Evolutionary conservation across 2,113 vertebrate species (phyloP), one percentile per base, ranked within the genome.

Genomic region (Bambusicola thoracicus): DNA sequence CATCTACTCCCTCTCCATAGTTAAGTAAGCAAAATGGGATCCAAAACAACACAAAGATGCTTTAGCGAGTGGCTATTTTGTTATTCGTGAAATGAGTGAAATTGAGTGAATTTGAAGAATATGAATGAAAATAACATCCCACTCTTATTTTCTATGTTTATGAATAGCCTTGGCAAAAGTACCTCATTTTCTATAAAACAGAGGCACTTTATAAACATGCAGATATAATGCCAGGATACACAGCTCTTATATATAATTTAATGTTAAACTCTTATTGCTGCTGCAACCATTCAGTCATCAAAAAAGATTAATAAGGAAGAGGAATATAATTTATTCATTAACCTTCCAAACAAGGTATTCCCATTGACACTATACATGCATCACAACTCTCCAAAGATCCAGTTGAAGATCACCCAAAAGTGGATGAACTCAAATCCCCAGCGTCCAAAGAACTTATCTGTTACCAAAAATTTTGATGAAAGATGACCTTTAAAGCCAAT

Each of bases 261-360:
- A 70, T 61, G 49, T 87, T 51, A 76, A 72, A 59, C 87, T 74
- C 91, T 93, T 81, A 80, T 66, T 87, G 79, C 55, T 85, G 59
- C 40, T 79, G 62, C 81, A 96, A 79, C 46, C 21, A 53, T 66
- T 96, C 87, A 82, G 70, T 97, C 78, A 92, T 29, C 53, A 93
- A 84, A 86, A 72, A n/a, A 44, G 27, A 85, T 89, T 17, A 95
- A 88, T 59, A 91, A 38, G 79, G 83, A 74, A 8, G 36, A 82
- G 24, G 40, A 36, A 66, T 73, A 24, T 48, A 7, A 56, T 79
- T 67, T 77, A 83, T 84, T 91, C 61, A 87, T 89, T 95, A 93
- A 79, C 59, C 56, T 85, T 89, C 59, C 43, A 92, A 94, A 85
- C 81, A 94, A 73, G 62, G 44, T 34, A 36, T 11, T 74, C 43